Evolutionary conservation across 2,797 vertebrate species (phyloP), one percentile per base, ranked within the genome.

Genomic region (Ibycter americanus): DNA sequence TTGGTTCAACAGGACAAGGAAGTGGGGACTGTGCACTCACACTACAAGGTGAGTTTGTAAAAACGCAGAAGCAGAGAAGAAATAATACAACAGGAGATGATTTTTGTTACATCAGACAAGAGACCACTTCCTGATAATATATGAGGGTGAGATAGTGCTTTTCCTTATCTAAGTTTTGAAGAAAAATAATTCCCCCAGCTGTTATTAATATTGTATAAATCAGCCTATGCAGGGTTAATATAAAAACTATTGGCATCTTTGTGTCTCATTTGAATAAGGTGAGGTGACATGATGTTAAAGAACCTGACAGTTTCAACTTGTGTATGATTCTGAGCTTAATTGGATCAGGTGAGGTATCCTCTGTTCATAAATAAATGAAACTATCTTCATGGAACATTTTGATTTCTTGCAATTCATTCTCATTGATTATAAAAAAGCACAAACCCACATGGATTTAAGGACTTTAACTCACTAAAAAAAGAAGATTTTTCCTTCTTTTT

Each of bases 261-360:
- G 12, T 40, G 7, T 25, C 34, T 84, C 8, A 58, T 78, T 81
- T 86, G 25, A 81, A 74, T 27, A 74, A 32, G 4, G 19, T 67
- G 52, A 92, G 4, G 63, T 26, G 29, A 40, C 54, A 67, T 44
- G 29, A 29, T 19, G 26, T 58, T 66, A 54, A 77, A 58, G 36
- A 65, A 83, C 3, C 5, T 36, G 76, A 36, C 12, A 67, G n/a
- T 44, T 66, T 83, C 26, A 83, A 32, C 8, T 3, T 40, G 40
- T 51, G 13, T 26, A 8, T 47, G 19, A 40, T 84, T 77, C 84
- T 87, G 47, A 74, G 29, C 13, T 26, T 81, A 49, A 71, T 78
- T 2, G 1, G 6, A 26, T 12, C 0, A 4, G 27, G 6, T 16
- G 15, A 76, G 15, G 12, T 40, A 9, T 13, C 12, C 11, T 2